Evolutionary conservation across 2,797 vertebrate species (phyloP), one percentile per base, ranked within the genome.

Genomic region (Etheostoma perlongum): DNA sequence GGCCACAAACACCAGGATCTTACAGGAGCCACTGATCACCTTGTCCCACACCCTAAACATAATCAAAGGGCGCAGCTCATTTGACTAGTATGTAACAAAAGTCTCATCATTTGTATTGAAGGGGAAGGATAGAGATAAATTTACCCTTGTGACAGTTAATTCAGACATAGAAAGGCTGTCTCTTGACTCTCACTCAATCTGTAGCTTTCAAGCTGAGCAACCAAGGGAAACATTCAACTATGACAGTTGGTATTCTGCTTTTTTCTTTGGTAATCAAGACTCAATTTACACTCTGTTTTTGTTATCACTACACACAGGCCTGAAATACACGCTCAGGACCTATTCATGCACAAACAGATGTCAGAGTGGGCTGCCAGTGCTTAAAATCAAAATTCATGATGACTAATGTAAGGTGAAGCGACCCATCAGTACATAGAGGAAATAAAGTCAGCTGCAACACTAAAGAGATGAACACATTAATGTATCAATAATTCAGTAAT

Each of bases 21-120:
- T 99, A 93, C 98, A 99, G 79, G 98, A 99, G 72, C 98, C 98
- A 42, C 98, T 99, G 81, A 99, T 95, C 82, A 99, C 96, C 90
- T 99, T 99, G 93, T 99, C 98, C 98, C 98, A 99, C 72, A 99
- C 96, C 90, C 98, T 99, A 60, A 9, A 82, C 69, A 55, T 14
- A 42, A 61, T 15, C 0, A 12, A n/a, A 76, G 5, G 9, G 55
- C 14, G 63, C 18, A 4, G 25, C 8, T 77, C 11, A 62, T 40
- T 16, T n/a, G 13, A 72, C 4, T 9, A 18, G 78, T 83, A 16
- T 5, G 15, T 25, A 65, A 44, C 2, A 18, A 16, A 48, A 15
- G 47, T 36, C 12, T 49, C 7, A 5, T 58, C 1, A 18, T 48
- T 25, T 44, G 11, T 14, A 4, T 3, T 11, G 12, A 70, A 51